Evolutionary conservation across 2,888 invertebrate genomes (phyloP).

Genomic region (Myathropa florea): DNA sequence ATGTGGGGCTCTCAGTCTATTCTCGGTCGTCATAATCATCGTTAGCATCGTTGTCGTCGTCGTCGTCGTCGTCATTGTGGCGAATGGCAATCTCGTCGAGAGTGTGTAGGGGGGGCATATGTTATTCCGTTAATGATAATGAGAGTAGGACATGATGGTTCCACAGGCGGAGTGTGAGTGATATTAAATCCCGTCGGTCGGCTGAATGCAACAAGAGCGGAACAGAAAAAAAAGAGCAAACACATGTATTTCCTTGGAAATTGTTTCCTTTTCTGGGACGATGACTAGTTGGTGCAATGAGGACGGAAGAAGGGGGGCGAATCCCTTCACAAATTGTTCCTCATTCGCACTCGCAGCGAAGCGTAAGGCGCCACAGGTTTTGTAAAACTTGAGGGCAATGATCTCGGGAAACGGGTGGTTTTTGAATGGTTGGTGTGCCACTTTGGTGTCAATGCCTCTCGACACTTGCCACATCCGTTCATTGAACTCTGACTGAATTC

Average conservation of each 20-base stretch:
- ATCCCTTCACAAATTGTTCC: neutral
- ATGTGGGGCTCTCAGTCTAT: neutral
- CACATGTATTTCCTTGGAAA: neutral
- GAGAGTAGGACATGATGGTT: constrained; percentile 13
- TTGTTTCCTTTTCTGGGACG: neutral
- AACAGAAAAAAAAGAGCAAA: neutral
- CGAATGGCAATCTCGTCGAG: constrained; percentile 47
- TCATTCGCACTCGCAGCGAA: neutral
- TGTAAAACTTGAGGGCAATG: neutral
- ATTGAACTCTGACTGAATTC: no score
- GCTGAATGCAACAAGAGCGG: neutral
- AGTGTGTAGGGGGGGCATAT: constrained; percentile 19
- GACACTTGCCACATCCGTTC: neutral
- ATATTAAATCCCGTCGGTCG: constrained; percentile 6
- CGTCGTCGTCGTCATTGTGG: constrained; percentile 17
- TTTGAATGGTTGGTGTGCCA: no score
- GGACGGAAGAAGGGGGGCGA: neutral
- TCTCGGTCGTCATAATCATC: constrained; percentile 9
- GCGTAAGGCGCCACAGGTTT: neutral
- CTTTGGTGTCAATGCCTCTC: no score
- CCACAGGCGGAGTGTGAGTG: neutral
- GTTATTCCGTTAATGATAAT: constrained; percentile 48
- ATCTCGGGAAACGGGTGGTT: neutral
- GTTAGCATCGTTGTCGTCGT: constrained; percentile 8
- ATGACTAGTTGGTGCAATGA: neutral